These are phyloP conservation scores for Anagyrus pseudococci DNA, from an alignment of 2,888 invertebrate species.

Conservation along the genomic window DNA sequence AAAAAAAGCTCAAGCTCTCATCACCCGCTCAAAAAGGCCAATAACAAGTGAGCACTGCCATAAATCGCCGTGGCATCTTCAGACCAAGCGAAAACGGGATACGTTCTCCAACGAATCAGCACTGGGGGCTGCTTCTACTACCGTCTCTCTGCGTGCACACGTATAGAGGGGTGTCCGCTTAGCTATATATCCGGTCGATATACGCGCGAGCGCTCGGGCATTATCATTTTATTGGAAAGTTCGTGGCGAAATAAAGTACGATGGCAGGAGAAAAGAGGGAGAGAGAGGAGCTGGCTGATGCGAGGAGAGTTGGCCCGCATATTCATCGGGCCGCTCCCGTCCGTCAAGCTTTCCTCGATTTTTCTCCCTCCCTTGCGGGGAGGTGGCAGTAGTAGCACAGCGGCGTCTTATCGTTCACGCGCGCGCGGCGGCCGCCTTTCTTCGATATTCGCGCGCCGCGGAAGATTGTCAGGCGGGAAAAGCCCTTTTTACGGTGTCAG, in stretches of 20 bases:
- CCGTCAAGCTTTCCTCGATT: too few species aligned
- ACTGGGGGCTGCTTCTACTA: too few species aligned
- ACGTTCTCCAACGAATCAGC: too few species aligned
- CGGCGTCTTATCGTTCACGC: not conserved
- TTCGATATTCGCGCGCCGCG: not conserved
- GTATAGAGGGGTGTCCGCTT: not conserved
- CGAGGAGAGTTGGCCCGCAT: too few species aligned
- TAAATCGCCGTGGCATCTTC: too few species aligned
- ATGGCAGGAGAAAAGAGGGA: not conserved
- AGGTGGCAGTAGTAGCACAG: too few species aligned
- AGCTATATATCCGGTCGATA: not conserved
- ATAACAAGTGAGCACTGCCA: too few species aligned
- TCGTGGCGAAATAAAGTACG: constrained; percentile 15
- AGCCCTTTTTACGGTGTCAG: constrained; percentile 2
- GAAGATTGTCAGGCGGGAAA: not conserved
- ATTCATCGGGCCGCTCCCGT: too few species aligned
- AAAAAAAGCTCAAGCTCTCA: too few species aligned
- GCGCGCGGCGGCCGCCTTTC: not conserved
- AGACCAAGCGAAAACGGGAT: not conserved
- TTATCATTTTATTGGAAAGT: constrained; percentile 32
- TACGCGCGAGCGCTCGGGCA: constrained; percentile 5
- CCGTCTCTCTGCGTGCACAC: too few species aligned
- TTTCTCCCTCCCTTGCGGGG: not conserved
- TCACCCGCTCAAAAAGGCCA: too few species aligned
- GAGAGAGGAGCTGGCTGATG: too few species aligned